A percentile compares a stretch with the other conserved stretches of the same genome.
These are phyloP conservation scores for Antedon mediterranea DNA, from an alignment of 53 echinoderm and acorn worm genomes.

Conservation along the genomic window DNA sequence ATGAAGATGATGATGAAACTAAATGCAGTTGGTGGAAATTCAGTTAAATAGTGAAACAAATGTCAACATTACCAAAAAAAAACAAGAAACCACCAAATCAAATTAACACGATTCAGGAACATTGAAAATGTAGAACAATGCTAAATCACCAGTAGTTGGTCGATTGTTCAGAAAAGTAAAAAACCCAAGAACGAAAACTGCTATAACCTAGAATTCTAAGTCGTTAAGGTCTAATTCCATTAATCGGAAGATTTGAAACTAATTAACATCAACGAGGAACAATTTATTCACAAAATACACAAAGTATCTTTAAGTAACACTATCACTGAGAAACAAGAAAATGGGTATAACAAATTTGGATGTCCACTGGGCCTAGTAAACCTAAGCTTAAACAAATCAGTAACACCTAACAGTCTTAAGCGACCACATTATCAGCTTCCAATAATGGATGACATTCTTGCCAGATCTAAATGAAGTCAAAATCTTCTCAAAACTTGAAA, in stretches of 20 bases:
- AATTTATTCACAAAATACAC: constrained; percentile 4
- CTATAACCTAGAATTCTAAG: constrained; percentile 32
- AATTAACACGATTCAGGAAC: neutral
- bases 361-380: neutral
- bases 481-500: constrained; percentile 15
- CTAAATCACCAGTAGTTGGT: constrained; percentile 10
- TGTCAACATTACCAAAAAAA: constrained; percentile 23
- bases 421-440: constrained; percentile 23
- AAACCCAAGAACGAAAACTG: constrained; percentile 24
- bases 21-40: no score
- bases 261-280: constrained; percentile 39
- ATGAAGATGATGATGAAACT: no score
- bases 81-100: neutral
- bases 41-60: constrained; percentile 57
- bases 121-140: constrained; percentile 34
- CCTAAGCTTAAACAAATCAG: neutral
- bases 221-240: constrained; percentile 29
- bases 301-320: neutral
- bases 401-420: constrained; percentile 9
- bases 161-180: constrained; percentile 4
- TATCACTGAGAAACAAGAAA: neutral
- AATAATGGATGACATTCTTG: constrained; percentile 10
- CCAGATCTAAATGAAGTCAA: constrained; percentile 15
- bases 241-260: constrained; percentile 30
- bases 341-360: neutral